A percentile compares a stretch with the other conserved stretches of the same genome.
Evolutionary conservation across 2,888 invertebrate genomes (phyloP).

Genomic region (Sminthurides aquaticus): DNA sequence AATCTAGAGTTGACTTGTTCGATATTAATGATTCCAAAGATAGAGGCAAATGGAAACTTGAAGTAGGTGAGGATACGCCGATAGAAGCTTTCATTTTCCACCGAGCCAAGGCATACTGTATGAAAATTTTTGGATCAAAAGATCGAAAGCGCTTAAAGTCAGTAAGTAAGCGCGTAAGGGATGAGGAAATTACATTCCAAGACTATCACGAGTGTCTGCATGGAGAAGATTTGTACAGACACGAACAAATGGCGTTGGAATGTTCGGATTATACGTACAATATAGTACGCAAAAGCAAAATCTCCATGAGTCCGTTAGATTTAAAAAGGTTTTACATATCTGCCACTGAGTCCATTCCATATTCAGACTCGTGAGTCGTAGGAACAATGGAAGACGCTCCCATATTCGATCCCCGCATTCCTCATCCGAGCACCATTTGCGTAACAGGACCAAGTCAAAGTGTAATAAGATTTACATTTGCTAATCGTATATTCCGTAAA

Average conservation of each 20-base stretch:
- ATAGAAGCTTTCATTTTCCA: not conserved
- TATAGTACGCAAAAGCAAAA: not conserved
- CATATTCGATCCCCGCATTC: not conserved
- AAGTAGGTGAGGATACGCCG: not conserved
- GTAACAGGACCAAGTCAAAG: not conserved
- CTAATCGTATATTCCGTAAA: too few relatives aligned
- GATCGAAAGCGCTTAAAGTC: not conserved
- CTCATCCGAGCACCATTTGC: not conserved
- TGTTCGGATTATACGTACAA: not conserved
- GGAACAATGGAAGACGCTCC: not conserved
- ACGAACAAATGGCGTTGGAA: not conserved
- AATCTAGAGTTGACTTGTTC: not conserved
- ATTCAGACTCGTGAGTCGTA: not conserved
- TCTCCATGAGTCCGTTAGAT: not conserved
- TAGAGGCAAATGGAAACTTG: not conserved
- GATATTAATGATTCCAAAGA: not conserved
- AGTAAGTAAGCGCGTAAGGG: not conserved
- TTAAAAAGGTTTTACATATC: not conserved
- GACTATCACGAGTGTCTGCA: not conserved
- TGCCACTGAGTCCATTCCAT: not conserved
- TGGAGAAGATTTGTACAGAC: not conserved
- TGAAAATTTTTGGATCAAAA: not conserved
- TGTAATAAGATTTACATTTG: too few relatives aligned
- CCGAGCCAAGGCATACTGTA: not conserved
- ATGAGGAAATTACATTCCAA: not conserved